Evolutionary conservation across 2,113 vertebrate species (phyloP), one percentile per base, ranked within the genome.

Genomic region (Thinocorus orbignyianus): DNA sequence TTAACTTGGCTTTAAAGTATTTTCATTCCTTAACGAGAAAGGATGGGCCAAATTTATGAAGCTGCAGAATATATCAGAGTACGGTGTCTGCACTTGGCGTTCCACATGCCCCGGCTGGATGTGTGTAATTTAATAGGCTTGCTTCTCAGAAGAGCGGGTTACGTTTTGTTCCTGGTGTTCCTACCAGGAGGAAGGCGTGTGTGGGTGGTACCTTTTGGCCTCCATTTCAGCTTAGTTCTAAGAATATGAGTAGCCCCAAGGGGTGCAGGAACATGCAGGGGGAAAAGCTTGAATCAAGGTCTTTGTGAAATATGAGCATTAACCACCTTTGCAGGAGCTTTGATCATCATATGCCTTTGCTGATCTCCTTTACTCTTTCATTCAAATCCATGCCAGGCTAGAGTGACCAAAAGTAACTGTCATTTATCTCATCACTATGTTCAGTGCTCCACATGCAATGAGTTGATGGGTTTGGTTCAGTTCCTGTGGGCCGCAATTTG

Each of bases 11-110:
- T 88, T 83, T 69, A 30, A 86, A 88, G 33, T 52, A 89, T 93
- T 97, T 97, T 95, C 46, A 72, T 92, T 96, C 93, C 92, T 81
- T 95, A 88, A 93, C 6, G 44, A 11, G 30, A 92, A 94, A 81
- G 44, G 13, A 46, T 64, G 44, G 60, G 60, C 24, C 83, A 87
- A 76, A 87, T 55, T 39, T 46, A 37, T 19, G 52, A 84, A 71
- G 42, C 24, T 58, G 55, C n/a, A 88, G 81, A 76, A 37, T 19
- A 14, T 18, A 49, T 17, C 49, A 44, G 37, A 49, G 66, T 13
- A 64, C 39, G 64, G 49, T 28, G 41, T 14, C 10, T n/a, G 87
- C 12, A 9, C 62, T 89, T 92, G 79, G 31, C 31, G 92, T 76
- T 82, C 76, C 57, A 37, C 16, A 9, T 52, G 80, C 55, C 76